Evolutionary conservation across 2,113 vertebrate species (phyloP).

Genomic region (Sylvicapra grimmia): DNA sequence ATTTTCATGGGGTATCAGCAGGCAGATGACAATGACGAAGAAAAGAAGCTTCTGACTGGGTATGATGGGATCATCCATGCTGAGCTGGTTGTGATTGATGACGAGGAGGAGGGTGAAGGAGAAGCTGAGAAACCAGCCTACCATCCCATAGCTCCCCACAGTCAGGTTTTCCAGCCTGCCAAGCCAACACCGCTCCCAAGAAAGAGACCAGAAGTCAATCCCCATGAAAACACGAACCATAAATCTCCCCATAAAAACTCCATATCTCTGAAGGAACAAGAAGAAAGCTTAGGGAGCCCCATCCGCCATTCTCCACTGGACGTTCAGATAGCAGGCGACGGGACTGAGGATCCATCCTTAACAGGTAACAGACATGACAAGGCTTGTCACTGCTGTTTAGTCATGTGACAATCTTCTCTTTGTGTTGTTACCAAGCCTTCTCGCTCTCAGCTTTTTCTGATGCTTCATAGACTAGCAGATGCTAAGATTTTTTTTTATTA

Average conservation of each 20-base stretch:
- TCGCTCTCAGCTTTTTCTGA: not conserved
- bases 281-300: slow-evolving; percentile 75
- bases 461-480: slow-evolving; percentile 19
- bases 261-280: slow-evolving; percentile 81
- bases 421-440: not conserved
- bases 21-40: slow-evolving; percentile 72
- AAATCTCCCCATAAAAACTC: slow-evolving; percentile 76
- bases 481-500: slow-evolving; percentile 37
- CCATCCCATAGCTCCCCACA: slow-evolving; percentile 84
- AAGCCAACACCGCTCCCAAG: slow-evolving; percentile 64
- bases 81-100: slow-evolving; percentile 89
- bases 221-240: slow-evolving; percentile 53
- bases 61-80: slow-evolving; percentile 88
- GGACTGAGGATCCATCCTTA: slow-evolving; percentile 77
- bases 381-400: slow-evolving; percentile 73
- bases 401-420: slow-evolving; percentile 75
- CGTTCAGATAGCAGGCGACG: slow-evolving; percentile 66
- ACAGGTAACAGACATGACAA: slow-evolving; percentile 82
- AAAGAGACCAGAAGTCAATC: slow-evolving; percentile 51
- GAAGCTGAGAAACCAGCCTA: slow-evolving; percentile 75
- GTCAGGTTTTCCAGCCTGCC: slow-evolving; percentile 85
- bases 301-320: slow-evolving; percentile 48
- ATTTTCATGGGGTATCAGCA: slow-evolving; percentile 98
- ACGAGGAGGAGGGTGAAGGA: slow-evolving; percentile 73
- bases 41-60: slow-evolving; percentile 67